A percentile compares a stretch with the other conserved stretches of the same genome.
phyloP scores from a whole-genome alignment of 2,797 vertebrate species.

The Gymnoscopelus microlampas region DNA sequence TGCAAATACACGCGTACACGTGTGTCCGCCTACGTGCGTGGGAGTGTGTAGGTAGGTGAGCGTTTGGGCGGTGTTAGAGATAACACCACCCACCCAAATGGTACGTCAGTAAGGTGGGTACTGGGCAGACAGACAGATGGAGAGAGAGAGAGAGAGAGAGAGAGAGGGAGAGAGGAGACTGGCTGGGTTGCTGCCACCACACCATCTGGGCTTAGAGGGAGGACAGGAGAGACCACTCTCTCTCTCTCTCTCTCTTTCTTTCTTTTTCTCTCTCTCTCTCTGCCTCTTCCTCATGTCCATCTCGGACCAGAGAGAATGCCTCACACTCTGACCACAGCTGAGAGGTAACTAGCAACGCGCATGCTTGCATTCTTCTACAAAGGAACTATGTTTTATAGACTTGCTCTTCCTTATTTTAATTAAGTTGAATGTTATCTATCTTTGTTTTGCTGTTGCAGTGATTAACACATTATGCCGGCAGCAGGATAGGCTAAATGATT shows the following conservation, averaged over 20 bases:
- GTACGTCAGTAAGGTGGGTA: slow-evolving; percentile 58
- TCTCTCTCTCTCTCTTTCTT: slow-evolving; percentile 2
- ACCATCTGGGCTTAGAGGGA: slow-evolving; percentile 25
- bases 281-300: slow-evolving; percentile 11
- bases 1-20: too few species aligned
- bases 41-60: slow-evolving; percentile 24
- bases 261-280: slow-evolving; percentile 3
- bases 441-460: background rate
- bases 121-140: slow-evolving; percentile 61
- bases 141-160: slow-evolving; percentile 57
- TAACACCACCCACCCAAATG: slow-evolving; percentile 57
- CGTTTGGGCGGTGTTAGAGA: slow-evolving; percentile 43
- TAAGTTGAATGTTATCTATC: background rate
- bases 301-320: slow-evolving; percentile 25
- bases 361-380: background rate
- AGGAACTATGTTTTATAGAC: slow-evolving; percentile 15
- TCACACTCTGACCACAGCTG: slow-evolving; percentile 23
- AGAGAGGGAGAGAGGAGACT: slow-evolving; percentile 42
- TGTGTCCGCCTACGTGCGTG: slow-evolving; percentile 22
- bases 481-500: background rate
- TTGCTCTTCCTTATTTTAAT: slow-evolving; percentile 3
- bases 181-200: slow-evolving; percentile 44
- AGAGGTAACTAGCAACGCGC: slow-evolving; percentile 53
- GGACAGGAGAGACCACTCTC: slow-evolving; percentile 25
- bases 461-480: background rate